Evolutionary conservation across 2,797 vertebrate genomes (phyloP), one percentile per base, ranked within the genome.

Genomic region (Tarsius wallacei): DNA sequence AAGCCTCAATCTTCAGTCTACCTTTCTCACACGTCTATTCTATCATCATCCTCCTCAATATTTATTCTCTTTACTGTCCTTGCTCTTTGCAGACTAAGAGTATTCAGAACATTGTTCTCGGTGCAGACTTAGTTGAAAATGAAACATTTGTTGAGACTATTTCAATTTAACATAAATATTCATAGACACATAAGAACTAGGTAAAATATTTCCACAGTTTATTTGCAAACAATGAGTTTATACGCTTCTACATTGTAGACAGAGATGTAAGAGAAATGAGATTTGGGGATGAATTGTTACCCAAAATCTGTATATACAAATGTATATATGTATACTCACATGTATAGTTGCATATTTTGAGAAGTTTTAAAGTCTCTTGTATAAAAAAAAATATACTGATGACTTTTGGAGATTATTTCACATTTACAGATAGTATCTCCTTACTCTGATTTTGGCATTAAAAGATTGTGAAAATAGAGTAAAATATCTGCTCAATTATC

Each of bases 81-180:
- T 93, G 16, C 59, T 81, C 22, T 63, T 96, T 81, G 12, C 9
- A 63, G 47, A 71, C 51, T 94, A 87, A 31, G 11, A 91, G 63
- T 88, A 83, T 5, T 76, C 49, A 81, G 74, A 10, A 17, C 53
- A 17, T 28, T 93, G 8, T 61, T 94, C 57, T 76, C 53, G 76
- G 21, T 86, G 31, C 7, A 94, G 24, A 95, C 26, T 90, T 96
- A 68, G 19, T 82, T 96, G 85, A 96, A 96, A 95, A 95, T 68
- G 36, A 15, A 89, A 31, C 17, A 83, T 88, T 85, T 4, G 10
- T 91, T 91, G 64, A 83, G n/a, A 93, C 11, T 42, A 83, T 81
- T 95, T 95, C 19, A 93, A 59, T 59, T 90, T 88, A 96, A 85
- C 70, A 78, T 93, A 94, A 81, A 73, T 84, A 94, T 71, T 94